These are phyloP conservation scores for Periparus ater DNA, from an alignment of 2,797 vertebrate species.

Conservation along the genomic window DNA sequence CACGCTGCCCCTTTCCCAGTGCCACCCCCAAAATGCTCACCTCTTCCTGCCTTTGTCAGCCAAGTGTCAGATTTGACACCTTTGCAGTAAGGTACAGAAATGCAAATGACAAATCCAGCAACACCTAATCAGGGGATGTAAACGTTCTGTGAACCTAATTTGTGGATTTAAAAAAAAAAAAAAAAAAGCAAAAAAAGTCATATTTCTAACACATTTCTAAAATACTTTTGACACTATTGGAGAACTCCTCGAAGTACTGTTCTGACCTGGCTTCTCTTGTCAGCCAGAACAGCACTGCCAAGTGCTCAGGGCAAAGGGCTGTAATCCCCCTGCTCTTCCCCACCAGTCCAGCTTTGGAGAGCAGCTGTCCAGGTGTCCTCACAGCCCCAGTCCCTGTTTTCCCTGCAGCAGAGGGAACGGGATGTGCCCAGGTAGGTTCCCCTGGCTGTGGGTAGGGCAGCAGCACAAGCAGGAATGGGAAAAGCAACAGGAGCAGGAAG, in stretches of 20 bases:
- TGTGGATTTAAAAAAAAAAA: constrained; percentile 39
- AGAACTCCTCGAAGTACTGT: background rate
- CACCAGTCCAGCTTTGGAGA: background rate
- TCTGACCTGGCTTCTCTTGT: background rate
- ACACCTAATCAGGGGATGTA: constrained; percentile 57
- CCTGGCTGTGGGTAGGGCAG: background rate
- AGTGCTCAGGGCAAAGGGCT: background rate
- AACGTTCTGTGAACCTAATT: constrained; percentile 55
- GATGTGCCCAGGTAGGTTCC: background rate
- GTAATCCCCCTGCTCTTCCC: background rate
- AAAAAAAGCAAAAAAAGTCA: background rate
- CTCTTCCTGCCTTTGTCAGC: constrained; percentile 58
- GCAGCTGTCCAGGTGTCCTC: background rate
- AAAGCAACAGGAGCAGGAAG: background rate
- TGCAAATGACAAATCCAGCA: constrained; percentile 67
- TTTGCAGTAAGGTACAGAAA: constrained; percentile 60
- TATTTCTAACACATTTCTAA: background rate
- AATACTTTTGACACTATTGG: background rate
- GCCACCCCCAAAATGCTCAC: background rate
- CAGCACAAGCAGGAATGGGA: background rate
- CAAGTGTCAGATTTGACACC: constrained; percentile 59
- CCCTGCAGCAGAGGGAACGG: accelerated
- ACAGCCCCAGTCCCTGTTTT: background rate
- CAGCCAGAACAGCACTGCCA: background rate
- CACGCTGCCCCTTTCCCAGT: background rate